phyloP scores from a whole-genome alignment of 2,888 invertebrate genomes.

The Sabatieria punctata region DNA sequence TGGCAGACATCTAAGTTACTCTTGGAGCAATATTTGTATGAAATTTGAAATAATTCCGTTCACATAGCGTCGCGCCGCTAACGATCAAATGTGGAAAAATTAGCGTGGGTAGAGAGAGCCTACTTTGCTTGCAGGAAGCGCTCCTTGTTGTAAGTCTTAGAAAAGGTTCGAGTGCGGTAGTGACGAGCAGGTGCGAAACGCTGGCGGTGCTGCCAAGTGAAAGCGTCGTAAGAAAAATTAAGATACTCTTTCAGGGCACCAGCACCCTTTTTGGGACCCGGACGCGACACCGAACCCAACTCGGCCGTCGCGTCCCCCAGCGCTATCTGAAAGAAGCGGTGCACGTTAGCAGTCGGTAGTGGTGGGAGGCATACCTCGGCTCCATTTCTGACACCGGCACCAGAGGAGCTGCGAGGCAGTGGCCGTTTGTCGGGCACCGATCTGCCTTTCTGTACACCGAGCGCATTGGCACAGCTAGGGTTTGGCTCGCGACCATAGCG shows the following conservation, averaged over 20 bases:
- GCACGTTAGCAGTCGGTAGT: no score
- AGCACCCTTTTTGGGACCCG: conserved; percentile 74
- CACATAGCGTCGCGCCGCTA: no score
- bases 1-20: no score
- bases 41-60: no score
- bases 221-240: conserved; percentile 46
- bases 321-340: not conserved
- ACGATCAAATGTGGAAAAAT: no score
- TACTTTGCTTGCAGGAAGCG: conserved; percentile 85
- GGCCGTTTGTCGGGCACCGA: not conserved
- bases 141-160: conserved; percentile 61
- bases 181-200: conserved; percentile 13
- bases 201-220: conserved; percentile 5
- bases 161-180: not conserved
- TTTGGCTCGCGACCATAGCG: no score
- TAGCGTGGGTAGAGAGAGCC: conserved; percentile 28
- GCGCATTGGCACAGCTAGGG: no score
- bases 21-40: no score
- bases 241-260: no score
- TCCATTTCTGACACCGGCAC: not conserved
- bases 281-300: conserved; percentile 61
- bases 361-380: not conserved
- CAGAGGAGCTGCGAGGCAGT: not conserved
- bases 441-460: not conserved
- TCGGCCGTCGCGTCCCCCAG: conserved; percentile 45